phyloP scores from a whole-genome alignment of 2,113 vertebrate species.

The Gadus chalcogrammus region DNA sequence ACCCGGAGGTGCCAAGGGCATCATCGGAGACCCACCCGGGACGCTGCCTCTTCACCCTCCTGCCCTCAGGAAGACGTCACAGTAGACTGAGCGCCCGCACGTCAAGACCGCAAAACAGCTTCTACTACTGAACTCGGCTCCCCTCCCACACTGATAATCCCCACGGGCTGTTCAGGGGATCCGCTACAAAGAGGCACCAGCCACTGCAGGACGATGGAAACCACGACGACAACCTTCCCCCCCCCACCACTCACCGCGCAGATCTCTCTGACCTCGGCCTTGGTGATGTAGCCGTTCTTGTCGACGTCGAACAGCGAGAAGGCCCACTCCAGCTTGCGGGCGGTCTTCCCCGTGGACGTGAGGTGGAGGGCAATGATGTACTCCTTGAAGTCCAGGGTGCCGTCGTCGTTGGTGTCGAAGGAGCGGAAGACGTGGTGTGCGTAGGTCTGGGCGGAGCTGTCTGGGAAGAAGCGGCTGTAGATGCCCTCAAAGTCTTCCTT shows the following conservation, averaged over 20 bases:
- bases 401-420: slow-evolving; percentile 70
- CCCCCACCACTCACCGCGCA: slow-evolving; percentile 75
- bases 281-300: slow-evolving; percentile 93
- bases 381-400: slow-evolving; percentile 74
- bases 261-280: slow-evolving; percentile 90
- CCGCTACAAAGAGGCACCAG: too few species aligned
- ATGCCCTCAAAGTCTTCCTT: slow-evolving; percentile 90
- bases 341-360: slow-evolving; percentile 68
- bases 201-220: too few species aligned
- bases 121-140: too few species aligned
- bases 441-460: slow-evolving; percentile 63
- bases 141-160: too few species aligned
- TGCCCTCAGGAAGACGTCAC: too few species aligned
- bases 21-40: too few species aligned
- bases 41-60: too few species aligned
- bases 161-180: too few species aligned
- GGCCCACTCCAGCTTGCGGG: slow-evolving; percentile 76
- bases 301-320: slow-evolving; percentile 96
- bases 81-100: too few species aligned
- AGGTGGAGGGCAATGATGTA: slow-evolving; percentile 73
- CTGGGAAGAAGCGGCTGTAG: slow-evolving; percentile 86
- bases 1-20: too few species aligned
- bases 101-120: too few species aligned
- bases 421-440: slow-evolving; percentile 71
- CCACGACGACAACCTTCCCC: too few species aligned